A percentile compares a stretch with the other conserved stretches of the same genome.
phyloP scores from a whole-genome alignment of 2,888 invertebrate species.

The Hemaris fuciformis region DNA sequence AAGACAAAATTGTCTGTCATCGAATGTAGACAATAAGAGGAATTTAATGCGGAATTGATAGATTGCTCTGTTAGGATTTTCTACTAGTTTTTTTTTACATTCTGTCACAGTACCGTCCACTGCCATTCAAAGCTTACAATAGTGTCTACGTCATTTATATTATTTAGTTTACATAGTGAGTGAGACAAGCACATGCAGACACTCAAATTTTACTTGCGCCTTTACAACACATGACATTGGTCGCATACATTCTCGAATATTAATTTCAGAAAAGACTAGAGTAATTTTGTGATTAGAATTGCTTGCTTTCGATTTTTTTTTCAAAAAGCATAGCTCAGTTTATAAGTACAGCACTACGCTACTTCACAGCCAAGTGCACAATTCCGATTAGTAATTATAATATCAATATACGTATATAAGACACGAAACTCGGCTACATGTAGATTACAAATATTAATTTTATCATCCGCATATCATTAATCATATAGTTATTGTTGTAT shows the following conservation, averaged over 20 bases:
- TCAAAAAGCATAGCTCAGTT: neutral
- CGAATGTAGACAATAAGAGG: conserved; percentile 34
- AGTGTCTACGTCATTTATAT: conserved; percentile 26
- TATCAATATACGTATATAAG: conserved; percentile 19
- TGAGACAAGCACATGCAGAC: neutral
- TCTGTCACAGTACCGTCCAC: conserved; percentile 34
- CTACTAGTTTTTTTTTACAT: conserved; percentile 1
- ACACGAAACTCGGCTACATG: conserved; percentile 25
- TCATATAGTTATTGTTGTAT: conserved; percentile 50
- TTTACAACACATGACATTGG: neutral
- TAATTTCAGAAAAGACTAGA: neutral
- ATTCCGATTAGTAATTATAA: conserved; percentile 14
- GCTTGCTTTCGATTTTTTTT: neutral
- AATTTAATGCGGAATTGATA: conserved; percentile 32
- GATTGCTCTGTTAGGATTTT: conserved; percentile 7
- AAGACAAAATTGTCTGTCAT: conserved; percentile 15
- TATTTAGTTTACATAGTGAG: neutral
- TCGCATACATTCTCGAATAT: neutral
- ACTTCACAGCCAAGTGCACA: neutral
- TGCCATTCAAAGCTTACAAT: conserved; percentile 31
- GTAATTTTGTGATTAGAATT: neutral
- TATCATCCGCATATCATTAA: conserved; percentile 49
- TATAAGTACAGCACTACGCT: conserved; percentile 1
- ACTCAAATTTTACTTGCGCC: neutral
- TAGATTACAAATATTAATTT: conserved; percentile 30